A percentile compares a stretch with the other conserved stretches of the same genome.
phyloP scores from a whole-genome alignment of 1,140 invertebrate genomes.

The Lasioglossum albipes region DNA sequence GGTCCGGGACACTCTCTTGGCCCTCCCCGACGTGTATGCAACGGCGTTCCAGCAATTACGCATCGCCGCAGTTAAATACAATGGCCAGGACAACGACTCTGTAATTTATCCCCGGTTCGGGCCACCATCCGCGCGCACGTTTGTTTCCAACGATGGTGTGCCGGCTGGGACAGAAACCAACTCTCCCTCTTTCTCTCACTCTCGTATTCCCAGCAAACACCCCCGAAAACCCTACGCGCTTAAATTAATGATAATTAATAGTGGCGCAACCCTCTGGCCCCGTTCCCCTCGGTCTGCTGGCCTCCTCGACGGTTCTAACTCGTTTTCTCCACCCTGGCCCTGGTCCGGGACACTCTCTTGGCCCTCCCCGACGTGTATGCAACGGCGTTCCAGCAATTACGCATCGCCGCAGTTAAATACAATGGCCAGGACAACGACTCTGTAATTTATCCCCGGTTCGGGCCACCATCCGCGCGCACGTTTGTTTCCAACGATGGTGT shows the following conservation, averaged over 20 bases:
- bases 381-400: slow-evolving; percentile 76
- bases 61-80: slow-evolving; percentile 76
- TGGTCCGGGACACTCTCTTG: slow-evolving; percentile 17
- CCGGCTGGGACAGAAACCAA: slow-evolving; percentile 44
- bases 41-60: slow-evolving; percentile 76
- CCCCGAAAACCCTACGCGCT: slow-evolving; percentile 26
- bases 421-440: slow-evolving; percentile 76
- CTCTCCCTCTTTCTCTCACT: no score
- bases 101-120: slow-evolving; percentile 75
- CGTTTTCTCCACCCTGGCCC: slow-evolving; percentile 56
- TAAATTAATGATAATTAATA: slow-evolving; percentile 68
- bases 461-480: slow-evolving; percentile 54
- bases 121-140: slow-evolving; percentile 51
- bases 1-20: slow-evolving; percentile 18
- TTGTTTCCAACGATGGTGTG: slow-evolving; percentile 44
- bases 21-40: slow-evolving; percentile 49
- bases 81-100: slow-evolving; percentile 76
- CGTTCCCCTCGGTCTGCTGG: not conserved
- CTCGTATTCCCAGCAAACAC: not conserved
- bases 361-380: slow-evolving; percentile 43
- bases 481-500: slow-evolving; percentile 46
- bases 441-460: slow-evolving; percentile 75
- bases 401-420: slow-evolving; percentile 76
- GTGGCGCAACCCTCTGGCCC: slow-evolving; percentile 15
- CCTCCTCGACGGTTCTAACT: slow-evolving; percentile 57